Conservation (phyloP, 2,888 invertebrate species). For the Lottia gigantea region DNA sequence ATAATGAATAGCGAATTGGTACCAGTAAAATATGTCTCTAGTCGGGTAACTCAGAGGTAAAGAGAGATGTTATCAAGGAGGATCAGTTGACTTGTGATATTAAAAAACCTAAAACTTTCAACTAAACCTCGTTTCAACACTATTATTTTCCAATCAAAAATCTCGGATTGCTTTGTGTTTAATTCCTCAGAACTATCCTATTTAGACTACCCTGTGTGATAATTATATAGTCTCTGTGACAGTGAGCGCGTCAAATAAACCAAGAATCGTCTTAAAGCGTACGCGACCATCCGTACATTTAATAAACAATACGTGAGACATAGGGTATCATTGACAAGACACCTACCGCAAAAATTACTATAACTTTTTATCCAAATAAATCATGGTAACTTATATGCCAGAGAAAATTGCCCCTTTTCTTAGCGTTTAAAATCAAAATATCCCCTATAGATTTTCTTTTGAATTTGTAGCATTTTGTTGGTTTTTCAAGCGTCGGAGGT, state of each 20-base stretch:
- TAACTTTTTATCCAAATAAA: neutral
- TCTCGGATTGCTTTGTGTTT: constrained; percentile 8
- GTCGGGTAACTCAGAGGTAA: neutral
- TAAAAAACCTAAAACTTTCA: neutral
- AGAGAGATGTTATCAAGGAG: constrained; percentile 1
- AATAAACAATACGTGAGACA: neutral
- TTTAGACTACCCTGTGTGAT: constrained; percentile 4
- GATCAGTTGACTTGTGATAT: constrained; percentile 9
- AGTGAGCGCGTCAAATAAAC: constrained; percentile 8
- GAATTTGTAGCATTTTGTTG: no score
- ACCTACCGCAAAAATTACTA: constrained; percentile 3
- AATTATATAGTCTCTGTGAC: neutral
- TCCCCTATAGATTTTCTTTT: no score
- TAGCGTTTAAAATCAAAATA: no score
- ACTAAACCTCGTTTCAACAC: constrained; percentile 7
- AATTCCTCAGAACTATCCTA: constrained; percentile 8
- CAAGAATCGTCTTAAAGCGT: neutral
- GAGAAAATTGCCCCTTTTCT: no score
- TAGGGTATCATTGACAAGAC: neutral
- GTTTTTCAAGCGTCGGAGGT: no score
- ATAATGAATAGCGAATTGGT: neutral
- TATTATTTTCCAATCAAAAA: constrained; percentile 10
- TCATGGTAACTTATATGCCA: neutral
- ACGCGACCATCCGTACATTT: constrained; percentile 6
- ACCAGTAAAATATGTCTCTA: neutral